phyloP scores from a whole-genome alignment of 1,140 invertebrate genomes.

The Arion vulgaris region DNA sequence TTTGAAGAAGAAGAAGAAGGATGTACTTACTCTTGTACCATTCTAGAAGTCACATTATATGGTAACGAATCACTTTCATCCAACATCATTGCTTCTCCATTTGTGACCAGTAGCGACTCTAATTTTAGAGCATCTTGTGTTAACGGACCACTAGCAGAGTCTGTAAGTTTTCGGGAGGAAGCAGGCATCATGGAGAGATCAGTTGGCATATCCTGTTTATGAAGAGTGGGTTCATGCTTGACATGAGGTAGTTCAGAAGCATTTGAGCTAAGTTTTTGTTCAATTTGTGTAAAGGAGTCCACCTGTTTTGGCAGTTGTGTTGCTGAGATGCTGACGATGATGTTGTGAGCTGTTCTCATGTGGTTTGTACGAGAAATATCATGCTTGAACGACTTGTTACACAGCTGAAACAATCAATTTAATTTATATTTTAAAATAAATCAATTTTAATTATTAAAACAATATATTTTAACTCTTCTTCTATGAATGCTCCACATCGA shows the following conservation, averaged over 20 bases:
- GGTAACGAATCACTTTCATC: slow-evolving; percentile 34
- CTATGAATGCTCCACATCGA: too few species aligned
- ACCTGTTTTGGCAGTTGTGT: slow-evolving; percentile 19
- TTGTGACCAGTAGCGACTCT: not conserved
- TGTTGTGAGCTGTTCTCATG: slow-evolving; percentile 62
- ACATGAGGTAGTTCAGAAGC: not conserved
- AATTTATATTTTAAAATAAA: too few species aligned
- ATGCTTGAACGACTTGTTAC: slow-evolving; percentile 53
- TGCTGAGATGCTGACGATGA: slow-evolving; percentile 56
- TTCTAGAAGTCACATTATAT: slow-evolving; percentile 35
- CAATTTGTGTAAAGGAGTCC: not conserved
- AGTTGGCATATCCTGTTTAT: not conserved
- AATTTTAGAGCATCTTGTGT: slow-evolving; percentile 1
- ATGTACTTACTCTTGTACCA: slow-evolving; percentile 33
- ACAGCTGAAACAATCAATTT: slow-evolving; percentile 49
- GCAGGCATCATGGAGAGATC: slow-evolving; percentile 5
- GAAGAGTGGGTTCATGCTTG: not conserved
- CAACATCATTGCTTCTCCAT: not conserved
- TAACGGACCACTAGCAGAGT: not conserved
- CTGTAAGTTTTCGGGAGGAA: slow-evolving; percentile 1
- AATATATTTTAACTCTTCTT: too few species aligned
- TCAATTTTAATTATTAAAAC: too few species aligned
- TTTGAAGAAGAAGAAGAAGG: too few species aligned
- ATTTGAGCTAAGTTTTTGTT: slow-evolving; percentile 21
- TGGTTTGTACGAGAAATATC: slow-evolving; percentile 65